Evolutionary conservation across 2,113 vertebrate species (phyloP).

Genomic region (Tor tambroides): DNA sequence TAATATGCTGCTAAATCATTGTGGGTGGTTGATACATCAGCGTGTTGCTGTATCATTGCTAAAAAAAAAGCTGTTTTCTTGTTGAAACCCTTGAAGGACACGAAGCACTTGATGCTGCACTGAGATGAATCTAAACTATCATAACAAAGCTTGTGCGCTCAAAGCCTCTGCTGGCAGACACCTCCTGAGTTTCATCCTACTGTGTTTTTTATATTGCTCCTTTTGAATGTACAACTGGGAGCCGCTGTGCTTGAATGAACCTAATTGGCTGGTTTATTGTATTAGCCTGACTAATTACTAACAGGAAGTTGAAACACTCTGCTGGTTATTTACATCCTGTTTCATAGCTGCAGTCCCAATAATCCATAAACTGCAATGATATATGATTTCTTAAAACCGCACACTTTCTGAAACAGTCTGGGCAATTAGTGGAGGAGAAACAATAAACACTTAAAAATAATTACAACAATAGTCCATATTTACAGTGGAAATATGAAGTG

Average conservation of each 20-base stretch:
- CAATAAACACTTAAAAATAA: background rate
- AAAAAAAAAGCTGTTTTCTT: background rate
- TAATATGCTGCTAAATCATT: no score
- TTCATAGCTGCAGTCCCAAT: background rate
- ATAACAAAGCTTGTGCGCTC: background rate
- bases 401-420: background rate
- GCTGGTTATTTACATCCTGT: background rate
- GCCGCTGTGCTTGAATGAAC: background rate
- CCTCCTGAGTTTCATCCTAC: background rate
- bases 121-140: background rate
- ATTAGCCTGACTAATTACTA: background rate
- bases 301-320: background rate
- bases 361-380: background rate
- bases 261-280: background rate
- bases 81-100: slow-evolving; percentile 23
- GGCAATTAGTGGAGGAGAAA: background rate
- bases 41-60: no score
- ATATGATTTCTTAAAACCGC: background rate
- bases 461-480: background rate
- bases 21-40: no score
- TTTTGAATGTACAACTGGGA: background rate
- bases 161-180: background rate
- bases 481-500: background rate
- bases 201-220: background rate
- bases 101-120: background rate